Base-by-base conservation (phyloP, 2,113 vertebrate genomes). In the Mormyrus iriodes region DNA sequence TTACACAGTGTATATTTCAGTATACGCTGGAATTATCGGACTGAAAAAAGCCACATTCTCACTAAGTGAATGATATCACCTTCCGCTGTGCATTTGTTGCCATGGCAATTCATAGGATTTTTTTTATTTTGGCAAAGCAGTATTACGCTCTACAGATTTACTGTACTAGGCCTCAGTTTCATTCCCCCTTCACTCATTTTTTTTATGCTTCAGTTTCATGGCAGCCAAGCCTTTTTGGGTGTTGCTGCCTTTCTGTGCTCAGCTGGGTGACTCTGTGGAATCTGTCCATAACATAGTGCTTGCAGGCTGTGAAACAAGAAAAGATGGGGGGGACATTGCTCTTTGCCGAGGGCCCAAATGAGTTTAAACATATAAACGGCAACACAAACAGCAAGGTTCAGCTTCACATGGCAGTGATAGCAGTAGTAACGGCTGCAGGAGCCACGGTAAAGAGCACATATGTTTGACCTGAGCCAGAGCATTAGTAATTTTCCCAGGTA, bases 11-110 rank as follows among this genome's bases (percentile, higher is more conserved):
- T 24, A 46, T 21, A 31, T 48, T 48, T 85, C 44, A 85, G 8
- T 93, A 92, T 94, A 91, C 88, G 84, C 88, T 92, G 91, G 92
- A 93, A 92, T 93, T 93, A 95, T 94, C 92, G 94, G 93, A 92
- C 93, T 87, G 92, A 93, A 92, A 91, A 21, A 31, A 94, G 93
- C 93, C 94, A 95, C 95, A 94, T 90, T 89, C 55, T 52, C 94
- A 92, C 90, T 91, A 93, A 96, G 95, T 94, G 94, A 93, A 94
- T 96, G 95, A 96, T 94, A 95, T 96, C 95, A 95, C 94, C 94
- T 96, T 96, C 95, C 93, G 92, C 92, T 92, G 94, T 94, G 93
- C 44, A 92, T 92, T 90, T 93, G 95, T 96, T 95, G 93, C 95
- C 94, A 96, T 96, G 95, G 95, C 90, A 95, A 95, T 94, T 92